Conservation (phyloP, 1,140 invertebrate genomes). For the Tyrophagus putrescentiae region DNA sequence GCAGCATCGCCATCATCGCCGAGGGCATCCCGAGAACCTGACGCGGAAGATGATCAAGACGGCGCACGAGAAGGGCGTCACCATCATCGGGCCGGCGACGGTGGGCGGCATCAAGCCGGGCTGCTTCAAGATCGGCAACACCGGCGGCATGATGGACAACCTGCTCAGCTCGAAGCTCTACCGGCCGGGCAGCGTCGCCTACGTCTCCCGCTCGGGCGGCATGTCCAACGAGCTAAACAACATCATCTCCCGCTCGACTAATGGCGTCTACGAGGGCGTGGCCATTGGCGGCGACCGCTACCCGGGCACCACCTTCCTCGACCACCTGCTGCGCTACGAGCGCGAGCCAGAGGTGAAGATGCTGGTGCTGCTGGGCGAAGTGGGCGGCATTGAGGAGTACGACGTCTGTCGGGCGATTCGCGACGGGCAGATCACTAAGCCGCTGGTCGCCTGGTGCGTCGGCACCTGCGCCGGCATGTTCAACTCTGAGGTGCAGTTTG, state of each 20-base stretch:
- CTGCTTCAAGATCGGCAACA: constrained; percentile 99
- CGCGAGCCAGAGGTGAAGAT: constrained; percentile 64
- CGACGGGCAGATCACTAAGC: constrained; percentile 69
- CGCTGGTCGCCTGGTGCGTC: constrained; percentile 73
- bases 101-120: constrained; percentile 95
- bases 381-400: constrained; percentile 98
- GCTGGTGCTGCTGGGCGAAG: constrained; percentile 84
- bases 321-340: constrained; percentile 78
- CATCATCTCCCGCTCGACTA: constrained; percentile 87
- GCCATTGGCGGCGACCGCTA: constrained; percentile 99
- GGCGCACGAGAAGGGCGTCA: constrained; percentile 60
- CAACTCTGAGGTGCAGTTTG: constrained; percentile 71
- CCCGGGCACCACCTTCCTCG: constrained; percentile 95
- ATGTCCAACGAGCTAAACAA: constrained; percentile 99
- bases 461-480: constrained; percentile 31
- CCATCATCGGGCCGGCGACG: constrained; percentile 90
- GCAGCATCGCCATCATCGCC: constrained; percentile 94
- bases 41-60: constrained; percentile 82
- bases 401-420: constrained; percentile 80
- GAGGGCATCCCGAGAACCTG: constrained; percentile 98
- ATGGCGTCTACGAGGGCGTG: constrained; percentile 94
- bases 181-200: constrained; percentile 71
- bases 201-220: constrained; percentile 92
- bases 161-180: constrained; percentile 94
- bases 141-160: constrained; percentile 99